Percentiles rank a stretch among this genome's conserved stretches.
Evolutionary conservation across 1,140 invertebrate genomes (phyloP).

Genomic region (Diachasma alloeum): DNA sequence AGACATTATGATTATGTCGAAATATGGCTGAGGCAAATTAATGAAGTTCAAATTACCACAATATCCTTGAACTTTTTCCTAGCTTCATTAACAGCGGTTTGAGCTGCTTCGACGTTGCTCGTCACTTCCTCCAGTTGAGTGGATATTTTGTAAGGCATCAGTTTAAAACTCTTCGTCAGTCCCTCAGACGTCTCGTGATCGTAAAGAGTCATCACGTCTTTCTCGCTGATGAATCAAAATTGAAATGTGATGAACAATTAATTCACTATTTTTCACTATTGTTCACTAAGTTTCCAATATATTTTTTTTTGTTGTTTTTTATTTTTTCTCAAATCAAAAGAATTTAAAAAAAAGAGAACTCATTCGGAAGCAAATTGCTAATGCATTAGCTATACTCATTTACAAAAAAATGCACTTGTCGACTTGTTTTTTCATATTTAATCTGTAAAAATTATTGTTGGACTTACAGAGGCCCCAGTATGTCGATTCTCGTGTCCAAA

Average conservation of each 20-base stretch:
- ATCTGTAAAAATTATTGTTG: not conserved
- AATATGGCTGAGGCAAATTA: not conserved
- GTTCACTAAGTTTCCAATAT: not conserved
- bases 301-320: no score
- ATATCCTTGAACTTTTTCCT: slow-evolving; percentile 50
- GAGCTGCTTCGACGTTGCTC: slow-evolving; percentile 33
- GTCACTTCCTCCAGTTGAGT: slow-evolving; percentile 35
- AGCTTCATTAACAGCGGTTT: slow-evolving; percentile 38
- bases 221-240: slow-evolving; percentile 33
- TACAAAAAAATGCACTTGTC: no score
- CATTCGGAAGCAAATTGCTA: no score
- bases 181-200: slow-evolving; percentile 40
- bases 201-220: slow-evolving; percentile 29
- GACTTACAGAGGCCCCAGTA: slow-evolving; percentile 27
- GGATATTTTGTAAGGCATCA: slow-evolving; percentile 33
- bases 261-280: not conserved
- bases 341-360: no score
- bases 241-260: not conserved
- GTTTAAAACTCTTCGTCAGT: slow-evolving; percentile 45
- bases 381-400: no score
- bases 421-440: no score
- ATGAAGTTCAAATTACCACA: slow-evolving; percentile 39
- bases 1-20: no score
- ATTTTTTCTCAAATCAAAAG: no score
- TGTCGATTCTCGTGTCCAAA: slow-evolving; percentile 21